Percentiles rank a stretch among this genome's conserved stretches.
phyloP scores from a whole-genome alignment of 2,797 vertebrate species.

The Etheostoma perlongum region DNA sequence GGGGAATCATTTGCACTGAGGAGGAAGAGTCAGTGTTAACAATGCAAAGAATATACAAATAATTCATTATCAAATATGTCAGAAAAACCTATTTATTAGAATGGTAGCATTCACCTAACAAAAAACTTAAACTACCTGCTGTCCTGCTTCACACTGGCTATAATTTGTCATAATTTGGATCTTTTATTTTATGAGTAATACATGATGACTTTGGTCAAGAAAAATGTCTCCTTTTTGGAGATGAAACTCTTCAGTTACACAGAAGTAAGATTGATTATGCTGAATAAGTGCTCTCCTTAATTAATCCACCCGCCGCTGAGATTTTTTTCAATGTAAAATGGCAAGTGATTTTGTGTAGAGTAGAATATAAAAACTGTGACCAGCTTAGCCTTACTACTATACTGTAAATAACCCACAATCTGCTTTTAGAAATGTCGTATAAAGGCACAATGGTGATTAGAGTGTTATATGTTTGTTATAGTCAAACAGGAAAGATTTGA shows the following conservation, averaged over 20 bases:
- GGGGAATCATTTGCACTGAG: constrained; percentile 59
- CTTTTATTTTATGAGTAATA: constrained; percentile 48
- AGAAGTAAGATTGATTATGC: constrained; percentile 47
- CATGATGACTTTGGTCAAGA: constrained; percentile 29
- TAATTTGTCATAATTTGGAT: constrained; percentile 52
- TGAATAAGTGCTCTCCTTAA: constrained; percentile 62
- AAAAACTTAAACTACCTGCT: constrained; percentile 43
- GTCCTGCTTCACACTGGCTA: constrained; percentile 25
- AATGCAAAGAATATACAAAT: constrained; percentile 15
- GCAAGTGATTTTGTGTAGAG: constrained; percentile 74
- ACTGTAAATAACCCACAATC: constrained; percentile 65
- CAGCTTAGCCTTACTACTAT: constrained; percentile 80
- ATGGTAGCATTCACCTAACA: constrained; percentile 24
- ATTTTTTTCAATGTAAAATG: constrained; percentile 73
- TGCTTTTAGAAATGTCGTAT: constrained; percentile 62
- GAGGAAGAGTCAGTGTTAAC: constrained; percentile 15
- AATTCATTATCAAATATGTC: background rate
- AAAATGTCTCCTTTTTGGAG: constrained; percentile 33
- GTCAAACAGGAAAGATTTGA: constrained; percentile 54
- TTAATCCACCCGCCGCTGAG: constrained; percentile 58
- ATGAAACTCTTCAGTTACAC: constrained; percentile 44
- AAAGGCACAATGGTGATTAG: constrained; percentile 66
- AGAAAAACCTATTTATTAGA: constrained; percentile 35
- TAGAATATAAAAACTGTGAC: constrained; percentile 78
- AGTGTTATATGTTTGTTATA: constrained; percentile 69